Base-by-base conservation (phyloP, 2,113 vertebrate genomes). In the Delphinapterus leucas region DNA sequence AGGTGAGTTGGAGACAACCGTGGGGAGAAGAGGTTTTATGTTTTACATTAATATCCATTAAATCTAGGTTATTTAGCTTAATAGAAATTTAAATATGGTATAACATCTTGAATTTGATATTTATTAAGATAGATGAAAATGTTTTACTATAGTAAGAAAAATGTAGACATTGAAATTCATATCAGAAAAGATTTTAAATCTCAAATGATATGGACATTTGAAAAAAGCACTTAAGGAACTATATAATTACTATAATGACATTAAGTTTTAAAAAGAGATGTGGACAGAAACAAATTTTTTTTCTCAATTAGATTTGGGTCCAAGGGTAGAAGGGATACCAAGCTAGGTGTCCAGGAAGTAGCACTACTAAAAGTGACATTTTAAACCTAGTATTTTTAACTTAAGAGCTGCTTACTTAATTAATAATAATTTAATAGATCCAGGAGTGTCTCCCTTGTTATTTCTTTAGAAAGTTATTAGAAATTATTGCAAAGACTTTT, bases 341-440 rank as follows among this genome's bases (percentile, higher is more conserved):
- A 79, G 11, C 3, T 63, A 80, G 55, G 26, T 93, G 21, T 91
- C 33, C 36, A 71, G 21, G 63, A 88, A 77, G 15, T 31, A 92
- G 36, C 20, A 74, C 61, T 58, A 73, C 10, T 55, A 88, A 77
- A 94, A 60, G 44, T 88, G 85, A 86, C 14, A 71, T 65, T 92
- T 95, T 90, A 94, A 88, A 82, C 31, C 41, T 90, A 31, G 9
- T 94, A 20, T 83, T 96, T 96, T 71, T 83, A 97, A 97, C 55
- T 84, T 68, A 70, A 76, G 18, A 85, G 6, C 10, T 60, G 9
- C 44, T 92, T 65, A 68, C 26, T 95, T 90, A 79, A 44, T 88
- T 90, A 94, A 95, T 3, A 70, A 20, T 82, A 80, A 96, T 82
- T 90, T 90, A 88, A 71, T 49, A 70, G 41, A 23, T 3, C 31